Percentiles rank a stretch among this genome's conserved stretches.
These are phyloP conservation scores for Sakesphorus luctuosus DNA, from an alignment of 2,113 vertebrate species.

Conservation along the genomic window DNA sequence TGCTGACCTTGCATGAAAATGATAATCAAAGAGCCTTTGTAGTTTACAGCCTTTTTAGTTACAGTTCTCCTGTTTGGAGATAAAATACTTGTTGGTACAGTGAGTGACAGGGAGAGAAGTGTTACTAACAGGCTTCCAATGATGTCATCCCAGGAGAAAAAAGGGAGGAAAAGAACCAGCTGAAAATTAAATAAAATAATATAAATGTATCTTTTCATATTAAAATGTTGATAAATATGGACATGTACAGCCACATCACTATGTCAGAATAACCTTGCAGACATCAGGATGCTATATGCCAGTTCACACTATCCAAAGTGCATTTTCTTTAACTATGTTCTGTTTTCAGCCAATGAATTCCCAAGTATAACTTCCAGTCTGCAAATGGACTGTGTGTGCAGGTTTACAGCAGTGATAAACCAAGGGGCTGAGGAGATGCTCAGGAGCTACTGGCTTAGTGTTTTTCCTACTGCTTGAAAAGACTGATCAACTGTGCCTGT, in stretches of 20 bases:
- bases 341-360: not conserved
- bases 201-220: not conserved
- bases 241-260: not conserved
- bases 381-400: not conserved
- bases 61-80: not conserved
- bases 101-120: not conserved
- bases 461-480: not conserved
- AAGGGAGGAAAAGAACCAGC: not conserved
- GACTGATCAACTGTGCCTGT: not conserved
- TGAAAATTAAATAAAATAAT: not conserved
- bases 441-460: not conserved
- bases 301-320: not conserved
- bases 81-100: slow-evolving; percentile 11
- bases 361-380: not conserved
- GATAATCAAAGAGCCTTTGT: slow-evolving; percentile 31
- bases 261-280: not conserved
- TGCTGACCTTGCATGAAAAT: slow-evolving; percentile 45
- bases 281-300: not conserved
- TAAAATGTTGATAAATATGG: not conserved
- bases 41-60: not conserved
- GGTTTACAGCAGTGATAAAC: not conserved
- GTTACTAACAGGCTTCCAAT: not conserved
- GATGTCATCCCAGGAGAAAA: not conserved
- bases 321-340: not conserved
- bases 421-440: not conserved